Conservation (phyloP, 2,888 invertebrate species). For the Enchytraeus crypticus region DNA sequence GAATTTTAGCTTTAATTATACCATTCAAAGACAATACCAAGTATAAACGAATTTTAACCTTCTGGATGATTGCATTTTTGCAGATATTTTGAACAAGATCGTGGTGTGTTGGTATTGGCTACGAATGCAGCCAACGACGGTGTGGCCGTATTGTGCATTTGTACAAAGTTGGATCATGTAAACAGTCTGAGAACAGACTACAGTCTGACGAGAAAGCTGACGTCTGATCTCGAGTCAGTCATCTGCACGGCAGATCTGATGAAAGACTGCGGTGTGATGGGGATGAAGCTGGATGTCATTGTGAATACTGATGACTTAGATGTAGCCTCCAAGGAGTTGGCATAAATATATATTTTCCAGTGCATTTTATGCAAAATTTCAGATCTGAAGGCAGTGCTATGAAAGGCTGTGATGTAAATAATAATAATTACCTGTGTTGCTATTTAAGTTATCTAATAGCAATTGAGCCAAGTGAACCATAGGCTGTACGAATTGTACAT, state of each 20-base stretch:
- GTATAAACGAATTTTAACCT: too few species aligned
- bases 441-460: too few species aligned
- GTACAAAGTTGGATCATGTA: slow-evolving; percentile 39
- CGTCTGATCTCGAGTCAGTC: slow-evolving; percentile 31
- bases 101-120: slow-evolving; percentile 40
- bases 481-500: too few species aligned
- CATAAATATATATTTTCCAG: too few species aligned
- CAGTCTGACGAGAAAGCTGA: slow-evolving; percentile 29
- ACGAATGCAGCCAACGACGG: slow-evolving; percentile 30
- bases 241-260: slow-evolving; percentile 30
- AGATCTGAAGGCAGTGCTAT: too few species aligned
- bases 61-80: too few species aligned
- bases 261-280: slow-evolving; percentile 31
- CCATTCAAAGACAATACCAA: too few species aligned
- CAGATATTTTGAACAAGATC: slow-evolving; percentile 43
- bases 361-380: too few species aligned
- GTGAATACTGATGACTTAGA: slow-evolving; percentile 35
- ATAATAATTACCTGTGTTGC: too few species aligned
- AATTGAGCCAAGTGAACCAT: too few species aligned
- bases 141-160: slow-evolving; percentile 39
- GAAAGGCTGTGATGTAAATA: too few species aligned
- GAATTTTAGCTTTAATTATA: too few species aligned
- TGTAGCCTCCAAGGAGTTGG: slow-evolving; percentile 7
- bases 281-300: slow-evolving; percentile 33
- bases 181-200: slow-evolving; percentile 32